Evolutionary conservation across 2,888 invertebrate species (phyloP).

Genomic region (Hydropsyche betteni): DNA sequence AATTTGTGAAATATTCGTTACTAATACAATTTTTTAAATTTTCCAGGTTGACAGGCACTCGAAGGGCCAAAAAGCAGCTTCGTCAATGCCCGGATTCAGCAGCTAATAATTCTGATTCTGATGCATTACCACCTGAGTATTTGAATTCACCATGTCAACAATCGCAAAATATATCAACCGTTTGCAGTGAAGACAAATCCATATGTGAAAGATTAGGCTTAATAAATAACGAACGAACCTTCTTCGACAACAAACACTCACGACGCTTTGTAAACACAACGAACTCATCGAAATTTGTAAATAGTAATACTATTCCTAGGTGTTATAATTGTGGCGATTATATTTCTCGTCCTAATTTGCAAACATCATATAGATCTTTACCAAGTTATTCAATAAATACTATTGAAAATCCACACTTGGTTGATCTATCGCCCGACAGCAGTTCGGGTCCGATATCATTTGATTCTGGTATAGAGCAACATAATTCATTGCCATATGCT

Average conservation of each 20-base stretch:
- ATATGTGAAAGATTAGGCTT: conserved; percentile 14
- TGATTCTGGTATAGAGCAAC: conserved; percentile 52
- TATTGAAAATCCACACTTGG: conserved; percentile 41
- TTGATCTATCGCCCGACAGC: conserved; percentile 50
- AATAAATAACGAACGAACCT: conserved; percentile 3
- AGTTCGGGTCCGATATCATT: conserved; percentile 52
- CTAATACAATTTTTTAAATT: conserved; percentile 7
- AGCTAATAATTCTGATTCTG: conserved; percentile 48
- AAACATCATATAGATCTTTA: conserved; percentile 45
- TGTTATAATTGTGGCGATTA: conserved; percentile 51
- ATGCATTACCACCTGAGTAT: conserved; percentile 38
- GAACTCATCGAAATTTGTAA: conserved; percentile 35
- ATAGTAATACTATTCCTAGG: conserved; percentile 41
- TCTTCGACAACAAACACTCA: conserved; percentile 24
- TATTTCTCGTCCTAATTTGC: conserved; percentile 36
- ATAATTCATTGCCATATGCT: conserved; percentile 49
- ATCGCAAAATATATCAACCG: background rate
- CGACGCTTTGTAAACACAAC: background rate
- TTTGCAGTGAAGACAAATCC: conserved; percentile 9
- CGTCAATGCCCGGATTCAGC: conserved; percentile 47
- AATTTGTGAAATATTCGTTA: too few relatives aligned
- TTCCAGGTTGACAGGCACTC: conserved; percentile 51
- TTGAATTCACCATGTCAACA: conserved; percentile 19
- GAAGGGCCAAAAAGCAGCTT: conserved; percentile 51
- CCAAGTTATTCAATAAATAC: conserved; percentile 46